Evolutionary conservation across 2,113 vertebrate species (phyloP).

Genomic region (Erpornis zantholeuca): DNA sequence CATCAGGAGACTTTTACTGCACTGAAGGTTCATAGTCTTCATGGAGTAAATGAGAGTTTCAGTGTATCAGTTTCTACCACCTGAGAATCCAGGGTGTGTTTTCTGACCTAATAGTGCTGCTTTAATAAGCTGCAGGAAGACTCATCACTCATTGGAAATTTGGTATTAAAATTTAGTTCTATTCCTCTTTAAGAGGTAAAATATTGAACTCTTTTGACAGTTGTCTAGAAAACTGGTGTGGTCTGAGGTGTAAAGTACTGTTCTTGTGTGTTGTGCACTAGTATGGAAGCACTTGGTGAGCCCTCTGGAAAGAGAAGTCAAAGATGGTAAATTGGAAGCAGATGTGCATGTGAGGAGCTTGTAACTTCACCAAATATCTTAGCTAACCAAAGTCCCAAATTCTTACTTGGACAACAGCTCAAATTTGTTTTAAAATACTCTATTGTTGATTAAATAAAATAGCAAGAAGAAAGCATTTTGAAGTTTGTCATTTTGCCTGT

Average conservation of each 20-base stretch:
- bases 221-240: neutral
- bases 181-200: neutral
- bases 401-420: neutral
- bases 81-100: neutral
- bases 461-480: neutral
- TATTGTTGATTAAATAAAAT: neutral
- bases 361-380: neutral
- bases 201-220: neutral
- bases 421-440: neutral
- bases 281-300: neutral
- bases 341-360: neutral
- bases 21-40: neutral
- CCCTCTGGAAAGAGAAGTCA: neutral
- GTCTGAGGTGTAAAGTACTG: neutral
- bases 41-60: neutral
- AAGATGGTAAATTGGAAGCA: neutral
- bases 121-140: neutral
- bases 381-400: neutral
- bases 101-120: neutral
- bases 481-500: neutral
- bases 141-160: neutral
- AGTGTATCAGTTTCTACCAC: neutral
- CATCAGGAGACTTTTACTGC: neutral
- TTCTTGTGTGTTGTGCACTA: neutral
- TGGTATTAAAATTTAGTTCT: neutral